A percentile compares a stretch with the other conserved stretches of the same genome.
phyloP scores from a whole-genome alignment of 2,888 invertebrate genomes.

The Pollenia amentaria region DNA sequence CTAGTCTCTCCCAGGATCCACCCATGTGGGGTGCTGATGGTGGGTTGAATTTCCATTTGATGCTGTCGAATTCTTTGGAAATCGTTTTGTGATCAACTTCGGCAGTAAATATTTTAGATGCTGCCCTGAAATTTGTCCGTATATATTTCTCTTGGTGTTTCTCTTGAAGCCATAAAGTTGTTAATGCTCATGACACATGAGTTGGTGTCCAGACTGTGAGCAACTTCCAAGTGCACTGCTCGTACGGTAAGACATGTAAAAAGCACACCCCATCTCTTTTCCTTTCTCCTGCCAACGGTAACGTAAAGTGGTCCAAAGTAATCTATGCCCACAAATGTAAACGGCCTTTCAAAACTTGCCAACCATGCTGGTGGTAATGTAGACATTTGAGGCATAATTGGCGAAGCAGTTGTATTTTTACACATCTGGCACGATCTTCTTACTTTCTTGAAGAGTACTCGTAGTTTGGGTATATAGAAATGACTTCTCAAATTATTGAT shows the following conservation, averaged over 20 bases:
- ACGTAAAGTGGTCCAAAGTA: constrained; percentile 74
- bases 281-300: constrained; percentile 61
- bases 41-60: constrained; percentile 63
- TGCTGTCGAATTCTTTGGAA: neutral
- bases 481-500: constrained; percentile 56
- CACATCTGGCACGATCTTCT: constrained; percentile 69
- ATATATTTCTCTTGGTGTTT: constrained; percentile 36
- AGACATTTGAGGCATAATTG: constrained; percentile 70
- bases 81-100: constrained; percentile 6
- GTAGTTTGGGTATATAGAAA: constrained; percentile 56
- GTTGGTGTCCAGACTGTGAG: constrained; percentile 62
- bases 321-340: constrained; percentile 73
- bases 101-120: constrained; percentile 32
- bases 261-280: constrained; percentile 74
- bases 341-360: constrained; percentile 70
- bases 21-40: constrained; percentile 74
- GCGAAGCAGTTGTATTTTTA: constrained; percentile 64
- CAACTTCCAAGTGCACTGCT: constrained; percentile 71
- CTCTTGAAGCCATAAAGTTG: constrained; percentile 56
- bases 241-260: constrained; percentile 74
- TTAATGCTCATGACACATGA: constrained; percentile 62
- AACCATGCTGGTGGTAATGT: constrained; percentile 65
- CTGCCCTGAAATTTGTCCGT: constrained; percentile 48
- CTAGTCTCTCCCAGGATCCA: constrained; percentile 49
- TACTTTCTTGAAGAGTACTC: constrained; percentile 65